These are phyloP conservation scores for Orientallactaga bullata DNA, from an alignment of 2,113 vertebrate species.

Conservation along the genomic window DNA sequence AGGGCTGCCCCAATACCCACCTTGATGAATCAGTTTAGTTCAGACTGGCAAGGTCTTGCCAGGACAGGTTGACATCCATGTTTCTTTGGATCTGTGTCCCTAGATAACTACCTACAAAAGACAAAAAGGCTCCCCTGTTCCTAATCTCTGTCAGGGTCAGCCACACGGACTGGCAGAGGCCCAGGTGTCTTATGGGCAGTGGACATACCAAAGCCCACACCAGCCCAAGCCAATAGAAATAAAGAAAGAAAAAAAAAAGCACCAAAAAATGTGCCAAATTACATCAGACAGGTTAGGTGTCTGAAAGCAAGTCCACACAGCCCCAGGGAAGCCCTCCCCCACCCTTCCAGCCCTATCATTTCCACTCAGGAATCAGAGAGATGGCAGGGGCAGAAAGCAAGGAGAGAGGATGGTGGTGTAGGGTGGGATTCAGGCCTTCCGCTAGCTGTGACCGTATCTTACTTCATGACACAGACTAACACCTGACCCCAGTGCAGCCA, in stretches of 20 bases:
- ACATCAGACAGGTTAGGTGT: not conserved
- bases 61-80: no score
- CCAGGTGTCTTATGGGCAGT: accelerated
- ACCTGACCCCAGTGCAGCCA: not conserved
- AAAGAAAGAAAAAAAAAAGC: no score
- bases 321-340: accelerated
- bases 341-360: not conserved
- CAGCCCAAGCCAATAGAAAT: no score
- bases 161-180: not conserved
- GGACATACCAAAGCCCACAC: not conserved
- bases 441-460: no score
- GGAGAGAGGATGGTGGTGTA: accelerated
- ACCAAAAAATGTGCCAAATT: not conserved
- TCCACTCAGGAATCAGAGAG: not conserved
- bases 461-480: no score
- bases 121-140: no score
- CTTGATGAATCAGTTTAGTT: no score
- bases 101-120: not conserved
- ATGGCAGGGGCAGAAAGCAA: not conserved
- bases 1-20: no score
- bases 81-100: no score
- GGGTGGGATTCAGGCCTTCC: not conserved
- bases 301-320: not conserved
- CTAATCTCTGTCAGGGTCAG: accelerated
- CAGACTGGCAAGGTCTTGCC: no score